Percentiles rank a stretch among this genome's conserved stretches.
Evolutionary conservation across 2,113 vertebrate species (phyloP).

Genomic region (Bubo blakistoni): DNA sequence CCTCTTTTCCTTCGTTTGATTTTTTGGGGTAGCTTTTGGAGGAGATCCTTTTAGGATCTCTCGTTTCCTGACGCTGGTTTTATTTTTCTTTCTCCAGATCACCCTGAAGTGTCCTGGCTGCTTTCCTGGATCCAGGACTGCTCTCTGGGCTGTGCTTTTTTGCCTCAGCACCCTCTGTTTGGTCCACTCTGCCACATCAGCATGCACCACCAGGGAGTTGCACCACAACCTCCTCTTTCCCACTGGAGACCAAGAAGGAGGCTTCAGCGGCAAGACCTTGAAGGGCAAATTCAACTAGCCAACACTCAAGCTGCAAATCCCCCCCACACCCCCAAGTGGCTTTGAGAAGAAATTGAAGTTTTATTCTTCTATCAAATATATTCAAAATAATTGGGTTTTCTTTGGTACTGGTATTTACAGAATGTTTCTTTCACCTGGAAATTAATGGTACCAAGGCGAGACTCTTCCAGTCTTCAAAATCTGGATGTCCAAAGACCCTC

Average conservation of each 20-base stretch:
- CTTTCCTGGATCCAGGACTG: not conserved
- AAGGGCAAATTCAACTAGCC: not conserved
- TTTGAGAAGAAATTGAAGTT: not conserved
- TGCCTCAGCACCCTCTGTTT: not conserved
- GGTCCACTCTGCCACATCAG: fast-evolving
- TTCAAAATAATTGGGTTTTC: not conserved
- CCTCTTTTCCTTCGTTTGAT: not conserved
- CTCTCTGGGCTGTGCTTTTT: not conserved
- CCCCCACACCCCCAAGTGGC: not conserved
- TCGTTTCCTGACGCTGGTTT: not conserved
- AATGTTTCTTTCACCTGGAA: not conserved
- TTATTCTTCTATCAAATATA: not conserved
- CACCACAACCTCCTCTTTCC: not conserved
- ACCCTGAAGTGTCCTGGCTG: not conserved
- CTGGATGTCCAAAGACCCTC: not conserved
- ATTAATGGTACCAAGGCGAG: not conserved
- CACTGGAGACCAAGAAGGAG: fast-evolving
- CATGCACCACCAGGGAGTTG: not conserved
- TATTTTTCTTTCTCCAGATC: not conserved
- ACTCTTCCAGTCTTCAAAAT: not conserved
- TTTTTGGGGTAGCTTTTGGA: not conserved
- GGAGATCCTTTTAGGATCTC: not conserved
- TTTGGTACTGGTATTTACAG: not conserved
- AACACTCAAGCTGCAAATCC: not conserved
- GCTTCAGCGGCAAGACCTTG: not conserved